Evolutionary conservation across 2,888 invertebrate genomes (phyloP).

Genomic region (Tortricodes alternella): DNA sequence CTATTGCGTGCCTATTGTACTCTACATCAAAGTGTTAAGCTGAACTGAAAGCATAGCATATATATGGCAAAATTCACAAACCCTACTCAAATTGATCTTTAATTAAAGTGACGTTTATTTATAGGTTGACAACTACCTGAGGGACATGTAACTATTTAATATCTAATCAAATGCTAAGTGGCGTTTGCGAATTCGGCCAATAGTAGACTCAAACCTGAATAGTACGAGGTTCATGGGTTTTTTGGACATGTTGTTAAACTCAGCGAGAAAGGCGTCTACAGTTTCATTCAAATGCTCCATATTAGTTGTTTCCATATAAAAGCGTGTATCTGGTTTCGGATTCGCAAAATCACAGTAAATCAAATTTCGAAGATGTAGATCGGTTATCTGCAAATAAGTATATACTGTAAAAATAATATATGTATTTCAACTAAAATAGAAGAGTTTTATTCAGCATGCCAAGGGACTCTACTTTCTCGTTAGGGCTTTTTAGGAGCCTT

Average conservation of each 20-base stretch:
- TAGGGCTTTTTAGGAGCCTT: conserved; percentile 74
- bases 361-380: conserved; percentile 91
- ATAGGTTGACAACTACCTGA: too few relatives aligned
- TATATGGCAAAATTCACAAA: too few relatives aligned
- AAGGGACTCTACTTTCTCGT: conserved; percentile 59
- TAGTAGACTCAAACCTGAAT: conserved; percentile 89
- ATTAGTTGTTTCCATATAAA: conserved; percentile 94
- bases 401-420: neutral
- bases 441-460: too few relatives aligned
- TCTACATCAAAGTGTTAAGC: too few relatives aligned
- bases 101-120: too few relatives aligned
- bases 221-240: conserved; percentile 98
- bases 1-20: too few relatives aligned
- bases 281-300: conserved; percentile 90
- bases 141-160: too few relatives aligned
- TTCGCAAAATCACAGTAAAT: conserved; percentile 98
- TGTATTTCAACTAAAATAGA: neutral
- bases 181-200: too few relatives aligned
- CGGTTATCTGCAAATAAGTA: conserved; percentile 84
- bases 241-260: conserved; percentile 97
- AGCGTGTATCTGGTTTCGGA: conserved; percentile 93
- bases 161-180: too few relatives aligned
- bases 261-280: conserved; percentile 93
- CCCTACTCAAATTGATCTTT: too few relatives aligned
- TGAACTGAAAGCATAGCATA: too few relatives aligned